Conservation (phyloP, 2,797 vertebrate species). For the Nothura maculosa region DNA sequence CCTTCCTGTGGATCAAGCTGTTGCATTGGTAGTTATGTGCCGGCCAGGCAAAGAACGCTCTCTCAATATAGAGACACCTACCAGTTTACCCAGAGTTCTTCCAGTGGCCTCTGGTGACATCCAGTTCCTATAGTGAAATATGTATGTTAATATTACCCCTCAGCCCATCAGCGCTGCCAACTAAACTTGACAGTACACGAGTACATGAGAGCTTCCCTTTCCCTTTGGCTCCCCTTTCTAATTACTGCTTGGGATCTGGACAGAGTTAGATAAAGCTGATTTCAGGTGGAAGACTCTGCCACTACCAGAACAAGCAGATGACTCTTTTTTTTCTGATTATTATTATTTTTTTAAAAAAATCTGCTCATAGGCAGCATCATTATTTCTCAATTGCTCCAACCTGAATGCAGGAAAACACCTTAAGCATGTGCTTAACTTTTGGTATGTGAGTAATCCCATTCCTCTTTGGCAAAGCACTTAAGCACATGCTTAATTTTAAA, state of each 20-base stretch:
- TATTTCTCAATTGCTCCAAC: background rate
- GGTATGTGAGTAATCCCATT: conserved; percentile 20
- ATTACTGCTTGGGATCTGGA: background rate
- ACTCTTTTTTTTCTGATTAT: background rate
- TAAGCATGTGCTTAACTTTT: background rate
- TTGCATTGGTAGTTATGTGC: background rate
- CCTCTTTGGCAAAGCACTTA: conserved; percentile 43
- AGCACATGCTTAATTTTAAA: conserved; percentile 22
- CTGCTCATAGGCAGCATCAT: background rate
- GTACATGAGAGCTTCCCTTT: background rate
- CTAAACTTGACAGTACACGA: fast-evolving
- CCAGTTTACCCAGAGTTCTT: background rate
- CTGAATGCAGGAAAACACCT: conserved; percentile 12
- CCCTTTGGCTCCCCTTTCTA: background rate
- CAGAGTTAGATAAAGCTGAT: background rate
- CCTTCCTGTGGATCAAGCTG: background rate
- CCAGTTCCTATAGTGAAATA: background rate
- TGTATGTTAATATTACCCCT: background rate
- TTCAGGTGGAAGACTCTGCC: background rate
- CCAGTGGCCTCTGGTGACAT: background rate
- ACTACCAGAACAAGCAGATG: background rate
- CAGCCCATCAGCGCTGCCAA: background rate
- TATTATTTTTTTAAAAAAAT: background rate
- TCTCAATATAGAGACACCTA: background rate
- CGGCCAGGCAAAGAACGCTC: background rate